A percentile compares a stretch with the other conserved stretches of the same genome.
These are phyloP conservation scores for Pantherophis guttatus DNA, from an alignment of 2,113 vertebrate genomes.

Conservation along the genomic window DNA sequence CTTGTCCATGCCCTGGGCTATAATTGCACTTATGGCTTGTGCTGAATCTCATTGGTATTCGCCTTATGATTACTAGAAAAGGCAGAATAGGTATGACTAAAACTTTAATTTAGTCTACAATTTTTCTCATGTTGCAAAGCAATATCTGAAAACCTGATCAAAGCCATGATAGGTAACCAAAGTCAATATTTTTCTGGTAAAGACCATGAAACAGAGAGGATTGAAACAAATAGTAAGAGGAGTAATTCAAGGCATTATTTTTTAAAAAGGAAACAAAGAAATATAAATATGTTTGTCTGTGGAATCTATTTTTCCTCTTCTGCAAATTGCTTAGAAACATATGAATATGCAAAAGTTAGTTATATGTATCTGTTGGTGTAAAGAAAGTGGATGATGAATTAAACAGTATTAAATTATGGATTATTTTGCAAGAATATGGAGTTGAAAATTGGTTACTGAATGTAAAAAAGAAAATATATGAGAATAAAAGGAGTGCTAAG, in stretches of 20 bases:
- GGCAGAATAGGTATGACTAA: not conserved
- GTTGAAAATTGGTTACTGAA: not conserved
- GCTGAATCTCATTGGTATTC: not conserved
- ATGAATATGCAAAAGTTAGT: not conserved
- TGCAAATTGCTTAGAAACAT: not conserved
- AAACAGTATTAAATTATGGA: not conserved
- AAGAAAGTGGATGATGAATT: not conserved
- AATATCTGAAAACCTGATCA: not conserved
- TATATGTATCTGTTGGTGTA: not conserved
- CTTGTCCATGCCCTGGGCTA: not conserved
- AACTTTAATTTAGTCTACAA: not conserved
- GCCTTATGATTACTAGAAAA: not conserved
- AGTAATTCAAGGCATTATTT: not conserved
- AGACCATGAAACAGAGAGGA: not conserved
- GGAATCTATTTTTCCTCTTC: not conserved
- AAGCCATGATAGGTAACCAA: not conserved
- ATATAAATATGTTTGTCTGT: not conserved
- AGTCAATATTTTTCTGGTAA: not conserved
- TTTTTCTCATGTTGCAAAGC: not conserved
- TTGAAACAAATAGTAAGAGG: not conserved
- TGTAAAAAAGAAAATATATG: not conserved
- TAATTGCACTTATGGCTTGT: not conserved
- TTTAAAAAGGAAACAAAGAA: not conserved
- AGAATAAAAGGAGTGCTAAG: not conserved
- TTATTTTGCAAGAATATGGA: not conserved